Evolutionary conservation across 2,797 vertebrate genomes (phyloP).

Genomic region (Oreonectes daqikongensis): DNA sequence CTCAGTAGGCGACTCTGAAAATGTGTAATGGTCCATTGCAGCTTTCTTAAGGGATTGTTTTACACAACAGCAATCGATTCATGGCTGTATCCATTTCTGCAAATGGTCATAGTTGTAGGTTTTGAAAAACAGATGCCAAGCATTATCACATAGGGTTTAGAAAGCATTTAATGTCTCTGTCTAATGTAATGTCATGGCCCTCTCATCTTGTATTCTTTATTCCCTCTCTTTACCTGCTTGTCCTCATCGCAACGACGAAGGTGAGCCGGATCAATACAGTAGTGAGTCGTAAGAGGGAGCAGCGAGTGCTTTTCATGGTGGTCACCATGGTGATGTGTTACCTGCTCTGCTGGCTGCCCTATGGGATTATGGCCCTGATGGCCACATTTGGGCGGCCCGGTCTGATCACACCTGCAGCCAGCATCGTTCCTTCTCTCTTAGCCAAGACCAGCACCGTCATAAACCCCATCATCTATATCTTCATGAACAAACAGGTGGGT

Average conservation of each 20-base stretch:
- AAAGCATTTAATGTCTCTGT: background rate
- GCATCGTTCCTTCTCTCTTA: slow-evolving; percentile 79
- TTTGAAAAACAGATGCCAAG: background rate
- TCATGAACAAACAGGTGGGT: slow-evolving; percentile 85
- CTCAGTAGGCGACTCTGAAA: slow-evolving; percentile 22
- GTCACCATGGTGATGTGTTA: slow-evolving; percentile 81
- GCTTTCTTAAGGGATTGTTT: slow-evolving; percentile 14
- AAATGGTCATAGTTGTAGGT: background rate
- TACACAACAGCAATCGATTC: slow-evolving; percentile 28
- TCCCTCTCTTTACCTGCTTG: background rate
- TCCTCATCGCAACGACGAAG: slow-evolving; percentile 59
- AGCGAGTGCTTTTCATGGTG: slow-evolving; percentile 78
- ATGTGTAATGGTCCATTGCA: slow-evolving; percentile 24
- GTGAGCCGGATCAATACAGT: slow-evolving; percentile 67
- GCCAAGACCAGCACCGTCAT: slow-evolving; percentile 83
- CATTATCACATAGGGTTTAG: background rate
- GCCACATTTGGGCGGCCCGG: slow-evolving; percentile 76
- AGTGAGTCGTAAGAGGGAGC: slow-evolving; percentile 69
- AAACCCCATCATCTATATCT: slow-evolving; percentile 83
- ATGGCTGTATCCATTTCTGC: slow-evolving; percentile 26
- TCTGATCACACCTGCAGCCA: slow-evolving; percentile 73
- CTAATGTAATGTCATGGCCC: background rate
- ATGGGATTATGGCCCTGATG: slow-evolving; percentile 76
- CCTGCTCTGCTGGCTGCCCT: slow-evolving; percentile 84
- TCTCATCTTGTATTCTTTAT: background rate